Evolutionary conservation across 2,113 vertebrate species (phyloP).

Genomic region (Pandion haliaetus): DNA sequence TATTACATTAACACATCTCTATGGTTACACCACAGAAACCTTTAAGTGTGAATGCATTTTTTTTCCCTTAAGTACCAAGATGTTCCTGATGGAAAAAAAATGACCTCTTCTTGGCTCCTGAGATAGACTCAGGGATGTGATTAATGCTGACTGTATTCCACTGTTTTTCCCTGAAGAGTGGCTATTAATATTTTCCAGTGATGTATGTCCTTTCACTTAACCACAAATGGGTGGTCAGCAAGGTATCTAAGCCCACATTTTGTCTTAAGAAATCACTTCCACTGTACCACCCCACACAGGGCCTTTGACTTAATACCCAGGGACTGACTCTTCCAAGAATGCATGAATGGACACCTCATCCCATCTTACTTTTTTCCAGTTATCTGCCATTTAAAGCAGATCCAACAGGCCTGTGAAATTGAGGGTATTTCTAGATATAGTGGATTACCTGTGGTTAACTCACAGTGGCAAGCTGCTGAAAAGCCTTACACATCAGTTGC

Average conservation of each 20-base stretch:
- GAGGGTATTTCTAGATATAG: neutral
- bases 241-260: slow-evolving; percentile 1
- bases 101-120: slow-evolving; percentile 55
- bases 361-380: neutral
- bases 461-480: neutral
- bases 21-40: slow-evolving; percentile 64
- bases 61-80: slow-evolving; percentile 62
- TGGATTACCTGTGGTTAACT: neutral
- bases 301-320: neutral
- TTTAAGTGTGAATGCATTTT: slow-evolving; percentile 64
- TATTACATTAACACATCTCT: slow-evolving; percentile 69
- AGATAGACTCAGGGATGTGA: slow-evolving; percentile 58
- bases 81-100: slow-evolving; percentile 59
- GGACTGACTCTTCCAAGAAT: neutral
- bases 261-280: neutral
- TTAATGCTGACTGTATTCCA: slow-evolving; percentile 50
- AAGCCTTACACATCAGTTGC: neutral
- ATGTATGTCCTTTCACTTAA: slow-evolving; percentile 55
- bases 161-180: slow-evolving; percentile 50
- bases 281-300: neutral
- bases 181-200: slow-evolving; percentile 61
- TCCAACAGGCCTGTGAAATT: neutral
- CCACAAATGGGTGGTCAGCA: slow-evolving; percentile 56
- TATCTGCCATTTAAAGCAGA: neutral
- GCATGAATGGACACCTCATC: neutral